Percentiles rank a stretch among this genome's conserved stretches.
Conservation (phyloP, 1,140 invertebrate species). For the Mizuhopecten yessoensis region DNA sequence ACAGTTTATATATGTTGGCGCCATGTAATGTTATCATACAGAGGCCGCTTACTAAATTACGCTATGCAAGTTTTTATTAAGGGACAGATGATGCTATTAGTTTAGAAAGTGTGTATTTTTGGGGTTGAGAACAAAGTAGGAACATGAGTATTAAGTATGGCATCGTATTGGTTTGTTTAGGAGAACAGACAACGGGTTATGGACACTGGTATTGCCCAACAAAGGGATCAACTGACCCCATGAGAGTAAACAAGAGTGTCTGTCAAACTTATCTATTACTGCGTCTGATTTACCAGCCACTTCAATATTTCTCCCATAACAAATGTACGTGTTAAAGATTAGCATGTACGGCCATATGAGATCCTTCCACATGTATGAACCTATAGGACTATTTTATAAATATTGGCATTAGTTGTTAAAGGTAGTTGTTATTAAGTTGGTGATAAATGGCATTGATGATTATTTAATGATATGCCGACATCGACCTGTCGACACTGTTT, state of each 20-base stretch:
- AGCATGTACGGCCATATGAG: not conserved
- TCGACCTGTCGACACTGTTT: too few relatives aligned
- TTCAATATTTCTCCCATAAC: not conserved
- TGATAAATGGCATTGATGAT: not conserved
- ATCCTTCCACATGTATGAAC: not conserved
- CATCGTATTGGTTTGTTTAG: not conserved
- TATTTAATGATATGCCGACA: too few relatives aligned
- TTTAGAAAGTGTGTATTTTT: not conserved
- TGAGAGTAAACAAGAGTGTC: not conserved
- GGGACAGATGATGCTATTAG: not conserved
- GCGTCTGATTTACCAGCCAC: not conserved
- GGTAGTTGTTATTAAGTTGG: not conserved
- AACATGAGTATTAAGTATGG: not conserved
- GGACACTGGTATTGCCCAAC: slow-evolving; percentile 17
- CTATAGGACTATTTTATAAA: not conserved
- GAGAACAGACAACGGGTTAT: slow-evolving; percentile 30
- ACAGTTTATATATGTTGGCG: too few relatives aligned
- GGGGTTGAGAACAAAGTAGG: not conserved
- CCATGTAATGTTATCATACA: too few relatives aligned
- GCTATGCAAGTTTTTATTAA: too few relatives aligned
- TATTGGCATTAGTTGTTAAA: slow-evolving; percentile 1
- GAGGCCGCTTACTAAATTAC: too few relatives aligned
- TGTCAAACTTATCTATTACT: slow-evolving; percentile 13
- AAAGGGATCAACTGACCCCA: slow-evolving; percentile 18
- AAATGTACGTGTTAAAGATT: slow-evolving; percentile 4